These are phyloP conservation scores for Hypomecis atomaria DNA, from an alignment of 2,888 invertebrate genomes.

Conservation along the genomic window DNA sequence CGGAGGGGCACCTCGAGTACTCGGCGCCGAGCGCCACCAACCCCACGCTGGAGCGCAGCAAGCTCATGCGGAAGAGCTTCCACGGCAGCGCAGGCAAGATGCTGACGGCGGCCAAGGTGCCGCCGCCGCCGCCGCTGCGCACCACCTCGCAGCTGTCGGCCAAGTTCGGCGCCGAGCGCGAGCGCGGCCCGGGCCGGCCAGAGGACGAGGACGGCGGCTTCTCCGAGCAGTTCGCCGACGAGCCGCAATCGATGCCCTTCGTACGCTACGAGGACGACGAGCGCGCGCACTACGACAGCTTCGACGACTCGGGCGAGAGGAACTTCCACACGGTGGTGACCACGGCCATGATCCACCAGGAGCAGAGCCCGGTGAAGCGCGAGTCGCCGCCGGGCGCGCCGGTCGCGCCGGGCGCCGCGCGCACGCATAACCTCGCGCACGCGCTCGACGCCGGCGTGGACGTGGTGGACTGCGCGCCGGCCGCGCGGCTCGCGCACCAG, in stretches of 20 bases:
- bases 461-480: conserved; percentile 86
- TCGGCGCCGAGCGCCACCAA: conserved; percentile 87
- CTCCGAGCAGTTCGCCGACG: conserved; percentile 81
- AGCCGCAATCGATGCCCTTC: conserved; percentile 87
- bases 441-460: conserved; percentile 83
- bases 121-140: conserved; percentile 93
- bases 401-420: conserved; percentile 64
- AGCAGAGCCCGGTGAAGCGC: conserved; percentile 88
- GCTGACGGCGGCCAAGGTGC: conserved; percentile 92
- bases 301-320: conserved; percentile 69
- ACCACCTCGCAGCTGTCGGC: conserved; percentile 93
- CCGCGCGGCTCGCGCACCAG: conserved; percentile 68
- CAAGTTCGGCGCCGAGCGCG: conserved; percentile 77
- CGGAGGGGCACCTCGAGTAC: conserved; percentile 94
- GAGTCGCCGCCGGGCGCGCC: conserved; percentile 62
- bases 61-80: conserved; percentile 95
- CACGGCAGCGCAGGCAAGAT: conserved; percentile 93
- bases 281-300: conserved; percentile 69
- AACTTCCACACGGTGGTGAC: conserved; percentile 90
- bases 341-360: conserved; percentile 93
- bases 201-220: conserved; percentile 80
- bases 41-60: conserved; percentile 93
- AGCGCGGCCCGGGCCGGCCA: conserved; percentile 74
- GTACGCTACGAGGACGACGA: conserved; percentile 80
- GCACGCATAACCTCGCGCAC: conserved; percentile 71